A percentile compares a stretch with the other conserved stretches of the same genome.
Evolutionary conservation across 2,888 invertebrate genomes (phyloP).

Genomic region (Troides aeacus): DNA sequence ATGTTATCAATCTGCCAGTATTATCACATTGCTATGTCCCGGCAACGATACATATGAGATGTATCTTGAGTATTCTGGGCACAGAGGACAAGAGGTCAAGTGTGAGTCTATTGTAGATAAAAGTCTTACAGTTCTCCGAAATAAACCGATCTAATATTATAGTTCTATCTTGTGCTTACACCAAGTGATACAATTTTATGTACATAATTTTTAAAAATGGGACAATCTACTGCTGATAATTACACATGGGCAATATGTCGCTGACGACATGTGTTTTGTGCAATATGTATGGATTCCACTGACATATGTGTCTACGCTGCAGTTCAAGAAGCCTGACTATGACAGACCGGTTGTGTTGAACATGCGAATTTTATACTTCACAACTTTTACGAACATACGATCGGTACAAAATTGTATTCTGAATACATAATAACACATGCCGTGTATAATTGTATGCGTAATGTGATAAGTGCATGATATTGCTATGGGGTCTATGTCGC

Average conservation of each 20-base stretch:
- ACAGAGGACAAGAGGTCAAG: too few species aligned
- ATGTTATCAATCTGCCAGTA: too few species aligned
- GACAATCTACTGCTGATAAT: not conserved
- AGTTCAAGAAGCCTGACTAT: constrained; percentile 31
- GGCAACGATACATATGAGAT: too few species aligned
- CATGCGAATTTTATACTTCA: constrained; percentile 24
- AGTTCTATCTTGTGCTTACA: too few species aligned
- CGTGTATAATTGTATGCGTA: too few species aligned
- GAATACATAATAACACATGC: not conserved
- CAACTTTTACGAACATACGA: not conserved
- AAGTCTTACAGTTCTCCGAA: too few species aligned
- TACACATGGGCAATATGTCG: constrained; percentile 2
- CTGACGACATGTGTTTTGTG: constrained; percentile 72
- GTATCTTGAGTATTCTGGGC: too few species aligned
- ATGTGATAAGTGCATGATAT: too few species aligned
- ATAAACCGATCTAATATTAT: too few species aligned
- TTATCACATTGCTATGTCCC: too few species aligned
- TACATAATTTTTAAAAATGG: constrained; percentile 1
- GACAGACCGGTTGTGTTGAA: constrained; percentile 28
- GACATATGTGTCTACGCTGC: constrained; percentile 50
- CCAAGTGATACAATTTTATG: not conserved
- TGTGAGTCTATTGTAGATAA: too few species aligned
- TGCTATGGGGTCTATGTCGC: too few species aligned
- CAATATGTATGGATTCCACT: constrained; percentile 13
- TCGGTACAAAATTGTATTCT: not conserved